These are phyloP conservation scores for Bos indicus DNA, from an alignment of 2,113 vertebrate genomes.

Conservation along the genomic window DNA sequence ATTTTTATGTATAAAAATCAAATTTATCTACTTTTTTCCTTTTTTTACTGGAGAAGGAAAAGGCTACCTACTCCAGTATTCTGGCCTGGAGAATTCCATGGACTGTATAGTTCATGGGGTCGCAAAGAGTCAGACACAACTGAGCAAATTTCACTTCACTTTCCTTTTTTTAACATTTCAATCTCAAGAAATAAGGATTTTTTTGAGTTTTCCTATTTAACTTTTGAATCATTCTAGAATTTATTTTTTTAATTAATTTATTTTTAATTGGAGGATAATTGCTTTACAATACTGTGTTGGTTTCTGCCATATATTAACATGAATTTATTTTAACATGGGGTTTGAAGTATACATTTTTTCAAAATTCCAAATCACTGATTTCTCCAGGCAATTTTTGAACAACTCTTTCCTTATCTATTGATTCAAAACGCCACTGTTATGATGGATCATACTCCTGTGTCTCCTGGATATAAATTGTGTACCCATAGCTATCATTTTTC, in stretches of 20 bases:
- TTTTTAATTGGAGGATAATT: not conserved
- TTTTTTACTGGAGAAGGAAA: not conserved
- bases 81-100: not conserved
- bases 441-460: not conserved
- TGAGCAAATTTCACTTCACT: not conserved
- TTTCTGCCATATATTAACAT: not conserved
- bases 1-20: not conserved
- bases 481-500: fast-evolving
- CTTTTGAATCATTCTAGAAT: not conserved
- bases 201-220: not conserved
- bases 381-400: not conserved
- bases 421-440: not conserved
- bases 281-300: not conserved
- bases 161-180: not conserved
- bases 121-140: fast-evolving
- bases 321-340: not conserved
- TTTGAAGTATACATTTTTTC: not conserved
- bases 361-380: not conserved
- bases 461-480: not conserved
- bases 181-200: not conserved
- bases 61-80: not conserved
- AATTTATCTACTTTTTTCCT: not conserved
- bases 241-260: not conserved
- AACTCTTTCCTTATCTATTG: not conserved
- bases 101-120: not conserved